These are phyloP conservation scores for Amphipyra berbera DNA, from an alignment of 2,888 invertebrate genomes.

Conservation along the genomic window DNA sequence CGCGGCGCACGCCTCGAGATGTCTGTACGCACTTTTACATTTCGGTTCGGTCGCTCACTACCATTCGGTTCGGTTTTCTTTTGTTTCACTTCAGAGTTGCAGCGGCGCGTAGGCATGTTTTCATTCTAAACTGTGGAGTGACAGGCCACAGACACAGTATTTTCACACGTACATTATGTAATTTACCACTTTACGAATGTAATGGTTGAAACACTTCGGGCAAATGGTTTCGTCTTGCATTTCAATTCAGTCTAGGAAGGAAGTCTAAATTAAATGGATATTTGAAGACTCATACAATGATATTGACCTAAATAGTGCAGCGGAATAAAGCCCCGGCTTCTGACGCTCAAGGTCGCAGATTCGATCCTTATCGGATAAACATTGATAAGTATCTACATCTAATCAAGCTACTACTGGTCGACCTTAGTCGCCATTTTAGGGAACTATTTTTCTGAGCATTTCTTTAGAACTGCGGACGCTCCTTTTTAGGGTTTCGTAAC, in stretches of 20 bases:
- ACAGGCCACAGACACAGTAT: too few species aligned
- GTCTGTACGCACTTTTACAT: too few species aligned
- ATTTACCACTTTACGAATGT: constrained; percentile 33
- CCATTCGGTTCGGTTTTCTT: too few species aligned
- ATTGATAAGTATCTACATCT: neutral
- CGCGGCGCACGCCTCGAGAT: too few species aligned
- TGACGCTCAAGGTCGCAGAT: constrained; percentile 1
- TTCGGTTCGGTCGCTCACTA: too few species aligned
- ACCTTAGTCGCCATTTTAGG: constrained; percentile 14
- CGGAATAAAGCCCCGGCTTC: neutral
- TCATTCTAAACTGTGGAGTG: too few species aligned
- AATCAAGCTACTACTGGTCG: constrained; percentile 5
- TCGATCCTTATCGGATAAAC: constrained; percentile 18
- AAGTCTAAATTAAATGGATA: constrained; percentile 33
- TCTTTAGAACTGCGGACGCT: neutral
- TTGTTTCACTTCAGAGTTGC: too few species aligned
- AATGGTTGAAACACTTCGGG: constrained; percentile 24
- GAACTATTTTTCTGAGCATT: constrained; percentile 13
- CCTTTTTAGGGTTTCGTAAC: too few species aligned
- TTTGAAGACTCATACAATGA: constrained; percentile 10
- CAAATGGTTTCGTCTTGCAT: constrained; percentile 46
- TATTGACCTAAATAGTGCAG: constrained; percentile 37
- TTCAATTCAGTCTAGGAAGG: constrained; percentile 50
- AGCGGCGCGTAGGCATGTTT: too few species aligned
- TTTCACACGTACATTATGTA: constrained; percentile 47